Evolutionary conservation across 2,888 invertebrate genomes (phyloP).

Genomic region (Pyrochroa serraticornis): DNA sequence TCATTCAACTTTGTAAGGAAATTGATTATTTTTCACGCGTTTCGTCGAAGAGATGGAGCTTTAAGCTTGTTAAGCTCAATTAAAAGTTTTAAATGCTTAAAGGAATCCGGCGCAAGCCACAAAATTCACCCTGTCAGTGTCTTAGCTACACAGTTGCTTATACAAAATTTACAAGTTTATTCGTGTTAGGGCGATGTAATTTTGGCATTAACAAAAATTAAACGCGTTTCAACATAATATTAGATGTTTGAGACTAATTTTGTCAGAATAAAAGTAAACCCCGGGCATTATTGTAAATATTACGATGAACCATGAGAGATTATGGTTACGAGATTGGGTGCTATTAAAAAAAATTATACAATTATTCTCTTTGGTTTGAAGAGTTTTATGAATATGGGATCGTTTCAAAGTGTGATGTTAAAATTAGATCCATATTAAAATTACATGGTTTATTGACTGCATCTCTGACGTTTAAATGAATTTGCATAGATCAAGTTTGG

Average conservation of each 20-base stretch:
- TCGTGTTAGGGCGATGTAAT: too few species aligned
- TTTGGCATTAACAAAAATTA: too few species aligned
- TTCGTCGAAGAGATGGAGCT: neutral
- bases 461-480: neutral
- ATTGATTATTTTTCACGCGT: slow-evolving; percentile 10
- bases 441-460: neutral
- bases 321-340: neutral
- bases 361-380: slow-evolving; percentile 14
- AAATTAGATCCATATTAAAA: slow-evolving; percentile 17
- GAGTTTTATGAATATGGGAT: slow-evolving; percentile 20
- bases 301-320: too few species aligned
- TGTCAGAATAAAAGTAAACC: neutral
- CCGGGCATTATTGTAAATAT: too few species aligned
- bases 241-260: neutral
- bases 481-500: too few species aligned
- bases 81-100: slow-evolving; percentile 15
- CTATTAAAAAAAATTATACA: slow-evolving; percentile 8
- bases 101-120: neutral
- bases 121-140: neutral
- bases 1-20: neutral
- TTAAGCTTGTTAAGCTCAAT: slow-evolving; percentile 3
- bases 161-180: too few species aligned
- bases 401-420: slow-evolving; percentile 10
- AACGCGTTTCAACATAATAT: too few species aligned
- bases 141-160: too few species aligned